These are phyloP conservation scores for Spilosoma lubricipeda DNA, from an alignment of 2,888 invertebrate species.

Conservation along the genomic window DNA sequence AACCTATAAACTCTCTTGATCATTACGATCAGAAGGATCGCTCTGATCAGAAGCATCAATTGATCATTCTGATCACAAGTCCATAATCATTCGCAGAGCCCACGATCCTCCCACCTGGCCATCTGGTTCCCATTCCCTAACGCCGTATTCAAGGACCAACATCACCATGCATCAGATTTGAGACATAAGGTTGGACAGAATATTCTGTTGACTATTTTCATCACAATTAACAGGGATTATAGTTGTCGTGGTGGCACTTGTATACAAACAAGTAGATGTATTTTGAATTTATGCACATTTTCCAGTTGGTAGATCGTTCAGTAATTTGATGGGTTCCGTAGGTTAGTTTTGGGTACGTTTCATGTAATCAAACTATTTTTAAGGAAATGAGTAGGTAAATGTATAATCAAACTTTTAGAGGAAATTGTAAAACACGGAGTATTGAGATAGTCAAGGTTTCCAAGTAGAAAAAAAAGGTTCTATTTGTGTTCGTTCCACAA, in stretches of 20 bases:
- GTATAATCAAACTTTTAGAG: neutral
- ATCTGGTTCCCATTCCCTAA: slow-evolving; percentile 88
- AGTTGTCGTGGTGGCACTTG: slow-evolving; percentile 63
- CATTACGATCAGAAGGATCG: slow-evolving; percentile 16
- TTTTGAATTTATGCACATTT: slow-evolving; percentile 45
- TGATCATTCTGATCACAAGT: slow-evolving; percentile 24
- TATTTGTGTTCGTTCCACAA: neutral
- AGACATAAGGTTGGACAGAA: slow-evolving; percentile 81
- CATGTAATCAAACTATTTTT: neutral
- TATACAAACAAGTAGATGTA: slow-evolving; percentile 27
- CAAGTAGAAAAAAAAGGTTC: neutral
- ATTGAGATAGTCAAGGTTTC: neutral
- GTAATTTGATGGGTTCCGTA: slow-evolving; percentile 48
- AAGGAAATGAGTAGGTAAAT: neutral
- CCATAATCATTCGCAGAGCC: slow-evolving; percentile 80
- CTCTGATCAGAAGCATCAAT: slow-evolving; percentile 17
- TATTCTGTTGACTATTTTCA: slow-evolving; percentile 40
- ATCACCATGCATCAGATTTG: slow-evolving; percentile 80
- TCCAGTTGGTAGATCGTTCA: slow-evolving; percentile 38
- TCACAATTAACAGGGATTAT: slow-evolving; percentile 51
- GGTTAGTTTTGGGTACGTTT: slow-evolving; percentile 19
- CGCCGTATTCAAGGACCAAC: slow-evolving; percentile 85
- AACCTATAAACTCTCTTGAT: slow-evolving; percentile 6
- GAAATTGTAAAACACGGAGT: neutral
- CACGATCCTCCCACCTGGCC: slow-evolving; percentile 85